A percentile compares a stretch with the other conserved stretches of the same genome.
Evolutionary conservation across 2,113 vertebrate genomes (phyloP).

Genomic region (Nicator chloris): DNA sequence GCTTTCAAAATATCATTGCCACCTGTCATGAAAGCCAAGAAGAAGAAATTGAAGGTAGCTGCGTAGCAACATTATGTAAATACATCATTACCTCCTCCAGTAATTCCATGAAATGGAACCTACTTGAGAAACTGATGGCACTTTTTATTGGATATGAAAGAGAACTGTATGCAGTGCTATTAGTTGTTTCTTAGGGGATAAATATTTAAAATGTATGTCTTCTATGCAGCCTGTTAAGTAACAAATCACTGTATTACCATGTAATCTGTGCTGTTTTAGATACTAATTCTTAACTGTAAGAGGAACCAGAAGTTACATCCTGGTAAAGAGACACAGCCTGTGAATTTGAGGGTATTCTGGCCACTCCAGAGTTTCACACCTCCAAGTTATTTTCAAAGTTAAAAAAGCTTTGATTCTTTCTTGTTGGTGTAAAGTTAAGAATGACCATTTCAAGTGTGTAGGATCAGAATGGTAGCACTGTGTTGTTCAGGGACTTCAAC

Average conservation of each 20-base stretch:
- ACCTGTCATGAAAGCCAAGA: conserved; percentile 93
- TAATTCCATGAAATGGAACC: not conserved
- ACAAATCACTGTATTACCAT: not conserved
- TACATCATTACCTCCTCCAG: not conserved
- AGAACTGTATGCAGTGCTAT: not conserved
- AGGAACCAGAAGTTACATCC: not conserved
- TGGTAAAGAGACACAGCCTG: not conserved
- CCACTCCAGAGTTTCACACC: not conserved
- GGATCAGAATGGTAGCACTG: not conserved
- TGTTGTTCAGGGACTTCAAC: not conserved
- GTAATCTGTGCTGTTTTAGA: not conserved
- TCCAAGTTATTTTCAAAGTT: not conserved
- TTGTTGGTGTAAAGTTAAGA: not conserved
- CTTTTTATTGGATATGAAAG: not conserved
- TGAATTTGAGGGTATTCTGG: not conserved
- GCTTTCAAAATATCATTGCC: conserved; percentile 97
- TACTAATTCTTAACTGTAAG: not conserved
- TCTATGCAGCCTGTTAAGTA: not conserved
- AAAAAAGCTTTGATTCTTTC: not conserved
- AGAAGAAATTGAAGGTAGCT: conserved; percentile 89
- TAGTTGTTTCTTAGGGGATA: not conserved
- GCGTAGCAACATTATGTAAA: not conserved
- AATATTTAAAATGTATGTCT: not conserved
- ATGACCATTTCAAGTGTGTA: not conserved
- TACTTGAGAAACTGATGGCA: not conserved